These are phyloP conservation scores for Drosophila miranda DNA, from an alignment of 1,140 invertebrate species.

Conservation along the genomic window DNA sequence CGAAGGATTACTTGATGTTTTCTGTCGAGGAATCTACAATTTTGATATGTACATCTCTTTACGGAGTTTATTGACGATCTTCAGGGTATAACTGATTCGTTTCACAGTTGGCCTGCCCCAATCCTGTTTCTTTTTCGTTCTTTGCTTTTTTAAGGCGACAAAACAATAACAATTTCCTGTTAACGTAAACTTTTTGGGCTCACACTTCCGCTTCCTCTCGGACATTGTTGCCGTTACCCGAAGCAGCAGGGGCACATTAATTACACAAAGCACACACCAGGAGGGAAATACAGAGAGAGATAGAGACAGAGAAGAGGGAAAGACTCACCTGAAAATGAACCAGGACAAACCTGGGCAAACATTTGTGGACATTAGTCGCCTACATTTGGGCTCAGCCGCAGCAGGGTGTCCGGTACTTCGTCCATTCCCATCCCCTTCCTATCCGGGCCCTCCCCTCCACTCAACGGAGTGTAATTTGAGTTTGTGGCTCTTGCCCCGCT, in stretches of 20 bases:
- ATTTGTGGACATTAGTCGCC: conserved; percentile 59
- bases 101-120: background rate
- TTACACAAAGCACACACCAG: conserved; percentile 57
- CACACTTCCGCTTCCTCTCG: conserved; percentile 45
- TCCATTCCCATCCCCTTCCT: background rate
- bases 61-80: background rate
- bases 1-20: no score
- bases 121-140: background rate
- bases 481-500: conserved; percentile 52
- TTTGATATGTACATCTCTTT: no score
- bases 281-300: conserved; percentile 1
- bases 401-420: conserved; percentile 19
- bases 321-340: background rate
- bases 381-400: conserved; percentile 20
- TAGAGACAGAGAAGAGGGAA: no score
- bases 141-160: conserved; percentile 62
- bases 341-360: conserved; percentile 58
- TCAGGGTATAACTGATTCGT: background rate
- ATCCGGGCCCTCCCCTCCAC: background rate
- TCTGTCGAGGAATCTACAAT: no score
- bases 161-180: conserved; percentile 71
- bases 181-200: conserved; percentile 57
- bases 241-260: conserved; percentile 64
- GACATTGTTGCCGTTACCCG: conserved; percentile 3
- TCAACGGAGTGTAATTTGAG: conserved; percentile 36